Base-by-base conservation (phyloP, 2,888 invertebrate species). In the Amblyjoppa proteus region DNA sequence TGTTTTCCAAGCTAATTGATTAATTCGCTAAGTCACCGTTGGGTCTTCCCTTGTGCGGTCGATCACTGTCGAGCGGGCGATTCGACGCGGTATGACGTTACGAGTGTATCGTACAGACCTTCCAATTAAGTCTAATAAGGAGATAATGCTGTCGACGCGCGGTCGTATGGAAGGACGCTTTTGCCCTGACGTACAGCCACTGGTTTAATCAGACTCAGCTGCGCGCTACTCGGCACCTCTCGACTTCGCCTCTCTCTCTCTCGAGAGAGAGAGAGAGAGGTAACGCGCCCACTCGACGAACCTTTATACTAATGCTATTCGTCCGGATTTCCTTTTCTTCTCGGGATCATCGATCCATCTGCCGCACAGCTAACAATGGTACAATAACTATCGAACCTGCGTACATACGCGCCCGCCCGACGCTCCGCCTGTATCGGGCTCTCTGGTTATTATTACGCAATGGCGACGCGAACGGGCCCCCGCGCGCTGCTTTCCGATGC, bases 81-180 rank as follows among this genome's bases (percentile, higher is more conserved):
- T 11, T 25, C 64, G 31, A 16, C 3, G n/a, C 0, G 11, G 64
- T 51, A 68, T 56, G 76, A 77, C 76, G 71, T 71, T 71, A 53
- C 79, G 64, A 66, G 71, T 80, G 71, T 74, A 79, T 79, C 70
- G 31, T 53, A 69, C n/a, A 70, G 79, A 70, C 74, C 70, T 75
- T 56, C 64, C 80, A 80, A 75, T 79, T 75, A 64, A 79, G 64
- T 84, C 83, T 75, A 84, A 84, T 80, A 76, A 84, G 83, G 79
- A 75, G 83, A 84, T 84, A 80, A 84, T 75, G 58, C 70, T 25
- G 53, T 64, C 51, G 66, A 64, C 69, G 53, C 45, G 75, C 79
- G 56, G 25, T 74, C 28, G 73, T 51, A 61, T 73, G 73, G 74
- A 78, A 83, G 69, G 58, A 78, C 68, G 74, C 49, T 58, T 38